Percentiles rank a stretch among this genome's conserved stretches.
phyloP scores from a whole-genome alignment of 2,888 invertebrate genomes.

The Pammene aurita region DNA sequence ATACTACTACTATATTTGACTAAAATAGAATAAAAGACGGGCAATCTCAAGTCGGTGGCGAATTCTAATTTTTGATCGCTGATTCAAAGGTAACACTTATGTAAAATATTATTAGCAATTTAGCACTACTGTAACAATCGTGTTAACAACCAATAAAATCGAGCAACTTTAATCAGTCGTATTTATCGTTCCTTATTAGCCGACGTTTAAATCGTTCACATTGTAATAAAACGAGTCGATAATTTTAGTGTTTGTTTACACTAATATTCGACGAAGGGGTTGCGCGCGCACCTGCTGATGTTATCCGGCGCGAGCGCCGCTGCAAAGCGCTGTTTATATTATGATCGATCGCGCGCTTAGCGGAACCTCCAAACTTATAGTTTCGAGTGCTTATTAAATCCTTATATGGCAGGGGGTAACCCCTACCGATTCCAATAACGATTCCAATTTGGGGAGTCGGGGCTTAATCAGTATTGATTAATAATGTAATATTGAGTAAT shows the following conservation, averaged over 20 bases:
- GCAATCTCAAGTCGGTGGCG: too few species aligned
- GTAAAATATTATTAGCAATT: too few species aligned
- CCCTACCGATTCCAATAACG: too few species aligned
- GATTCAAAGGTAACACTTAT: background rate
- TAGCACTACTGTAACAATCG: background rate
- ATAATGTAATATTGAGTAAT: too few species aligned
- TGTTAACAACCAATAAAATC: background rate
- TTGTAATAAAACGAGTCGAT: conserved; percentile 38
- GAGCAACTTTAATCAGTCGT: conserved; percentile 8
- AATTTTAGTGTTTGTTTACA: conserved; percentile 43
- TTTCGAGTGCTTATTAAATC: conserved; percentile 45
- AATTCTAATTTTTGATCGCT: too few species aligned
- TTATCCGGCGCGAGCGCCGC: conserved; percentile 52
- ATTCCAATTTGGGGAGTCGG: too few species aligned
- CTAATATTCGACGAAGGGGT: conserved; percentile 47
- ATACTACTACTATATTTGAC: too few species aligned
- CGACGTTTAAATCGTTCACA: conserved; percentile 33
- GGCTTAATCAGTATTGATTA: too few species aligned
- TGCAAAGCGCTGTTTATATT: conserved; percentile 52
- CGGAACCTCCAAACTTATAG: conserved; percentile 48
- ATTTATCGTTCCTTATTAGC: conserved; percentile 19
- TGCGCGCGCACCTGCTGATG: conserved; percentile 60
- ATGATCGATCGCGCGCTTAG: conserved; percentile 58
- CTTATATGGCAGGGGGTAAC: conserved; percentile 21
- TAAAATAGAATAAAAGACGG: too few species aligned